A percentile compares a stretch with the other conserved stretches of the same genome.
Evolutionary conservation across 2,797 vertebrate genomes (phyloP).

Genomic region (Thamnophis elegans): DNA sequence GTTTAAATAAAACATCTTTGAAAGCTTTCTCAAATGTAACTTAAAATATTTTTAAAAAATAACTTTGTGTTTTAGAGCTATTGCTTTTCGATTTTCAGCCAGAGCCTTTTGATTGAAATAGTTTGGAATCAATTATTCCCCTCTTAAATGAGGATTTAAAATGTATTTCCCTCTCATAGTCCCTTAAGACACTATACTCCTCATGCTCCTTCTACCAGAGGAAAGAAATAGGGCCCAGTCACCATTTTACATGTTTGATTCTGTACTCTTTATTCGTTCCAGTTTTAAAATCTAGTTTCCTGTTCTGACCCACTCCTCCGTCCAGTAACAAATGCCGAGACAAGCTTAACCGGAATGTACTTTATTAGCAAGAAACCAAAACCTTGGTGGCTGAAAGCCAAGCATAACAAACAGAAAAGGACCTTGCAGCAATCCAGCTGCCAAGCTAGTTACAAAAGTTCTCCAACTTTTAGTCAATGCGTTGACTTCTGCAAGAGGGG

Average conservation of each 20-base stretch:
- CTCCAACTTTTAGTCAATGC: too few species aligned
- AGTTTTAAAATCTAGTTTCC: background rate
- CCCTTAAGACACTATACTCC: background rate
- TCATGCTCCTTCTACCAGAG: background rate
- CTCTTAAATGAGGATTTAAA: background rate
- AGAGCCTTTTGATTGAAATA: background rate
- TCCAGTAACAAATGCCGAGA: too few species aligned
- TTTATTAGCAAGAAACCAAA: too few species aligned
- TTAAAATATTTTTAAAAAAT: slow-evolving; percentile 9
- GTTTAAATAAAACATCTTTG: slow-evolving; percentile 13
- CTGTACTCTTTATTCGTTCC: background rate
- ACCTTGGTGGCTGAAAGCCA: too few species aligned
- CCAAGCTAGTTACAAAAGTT: too few species aligned
- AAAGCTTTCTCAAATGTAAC: slow-evolving; percentile 27
- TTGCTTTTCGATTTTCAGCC: slow-evolving; percentile 22
- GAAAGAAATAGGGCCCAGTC: background rate
- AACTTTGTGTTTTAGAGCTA: slow-evolving; percentile 38
- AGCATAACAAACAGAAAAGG: too few species aligned
- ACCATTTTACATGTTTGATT: background rate
- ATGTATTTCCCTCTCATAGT: background rate
- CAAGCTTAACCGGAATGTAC: too few species aligned
- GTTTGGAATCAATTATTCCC: background rate
- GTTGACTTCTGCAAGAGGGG: too few species aligned
- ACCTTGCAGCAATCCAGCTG: too few species aligned
- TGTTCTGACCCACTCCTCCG: too few species aligned